phyloP scores from a whole-genome alignment of 1,140 invertebrate genomes.

The Nephila pilipes region DNA sequence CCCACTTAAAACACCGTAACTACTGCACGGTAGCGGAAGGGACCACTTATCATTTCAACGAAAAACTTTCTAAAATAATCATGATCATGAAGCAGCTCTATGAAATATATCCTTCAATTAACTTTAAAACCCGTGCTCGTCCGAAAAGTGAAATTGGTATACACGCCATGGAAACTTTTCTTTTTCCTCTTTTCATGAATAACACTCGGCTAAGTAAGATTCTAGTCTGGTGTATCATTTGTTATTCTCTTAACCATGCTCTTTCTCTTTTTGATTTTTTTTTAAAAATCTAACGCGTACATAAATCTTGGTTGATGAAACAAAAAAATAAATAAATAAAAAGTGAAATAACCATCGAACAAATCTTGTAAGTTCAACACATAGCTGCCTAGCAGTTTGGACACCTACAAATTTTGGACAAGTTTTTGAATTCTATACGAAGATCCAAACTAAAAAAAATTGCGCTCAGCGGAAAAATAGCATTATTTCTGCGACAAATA shows the following conservation, averaged over 20 bases:
- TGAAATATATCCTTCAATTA: constrained; percentile 17
- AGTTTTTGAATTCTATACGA: no score
- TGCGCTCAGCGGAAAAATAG: no score
- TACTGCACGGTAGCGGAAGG: constrained; percentile 35
- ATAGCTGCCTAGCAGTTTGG: no score
- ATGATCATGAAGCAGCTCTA: background rate
- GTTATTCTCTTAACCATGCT: background rate
- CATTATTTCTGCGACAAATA: no score
- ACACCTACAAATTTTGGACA: no score
- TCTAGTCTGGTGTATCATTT: background rate
- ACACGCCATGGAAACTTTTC: background rate
- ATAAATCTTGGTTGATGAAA: background rate
- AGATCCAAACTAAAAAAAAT: no score
- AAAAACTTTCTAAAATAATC: constrained; percentile 19
- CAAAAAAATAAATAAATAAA: no score
- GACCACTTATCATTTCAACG: constrained; percentile 39
- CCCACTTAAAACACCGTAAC: constrained; percentile 35
- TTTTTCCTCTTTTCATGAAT: background rate
- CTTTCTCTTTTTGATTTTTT: background rate
- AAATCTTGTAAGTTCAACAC: no score
- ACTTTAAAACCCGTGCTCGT: background rate
- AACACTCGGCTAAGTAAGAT: background rate
- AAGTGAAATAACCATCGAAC: no score
- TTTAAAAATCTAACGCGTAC: no score
- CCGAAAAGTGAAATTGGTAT: constrained; percentile 35